Percentiles rank a stretch among this genome's conserved stretches.
Conservation (phyloP, 2,888 invertebrate species). For the Pristionchus maxplancki region DNA sequence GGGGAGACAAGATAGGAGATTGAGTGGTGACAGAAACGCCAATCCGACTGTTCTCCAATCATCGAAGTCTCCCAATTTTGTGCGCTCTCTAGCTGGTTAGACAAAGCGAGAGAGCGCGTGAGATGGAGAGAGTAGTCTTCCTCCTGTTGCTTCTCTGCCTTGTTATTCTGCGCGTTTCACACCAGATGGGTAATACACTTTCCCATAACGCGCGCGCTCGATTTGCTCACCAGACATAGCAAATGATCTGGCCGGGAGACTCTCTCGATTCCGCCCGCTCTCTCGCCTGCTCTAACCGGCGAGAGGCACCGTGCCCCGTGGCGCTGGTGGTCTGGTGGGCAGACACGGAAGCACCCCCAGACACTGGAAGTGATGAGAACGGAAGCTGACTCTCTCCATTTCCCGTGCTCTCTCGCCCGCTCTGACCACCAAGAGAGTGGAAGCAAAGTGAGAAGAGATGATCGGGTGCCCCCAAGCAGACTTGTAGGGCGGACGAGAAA, state of each 20-base stretch:
- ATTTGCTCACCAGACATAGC: conserved; percentile 2
- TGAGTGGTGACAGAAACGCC: background rate
- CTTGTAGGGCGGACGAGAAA: background rate
- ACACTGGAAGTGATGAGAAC: background rate
- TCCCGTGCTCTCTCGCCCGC: background rate
- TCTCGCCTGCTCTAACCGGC: background rate
- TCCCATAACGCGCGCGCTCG: background rate
- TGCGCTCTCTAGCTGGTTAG: background rate
- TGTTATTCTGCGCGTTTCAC: background rate
- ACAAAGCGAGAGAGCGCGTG: background rate
- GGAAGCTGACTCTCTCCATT: background rate
- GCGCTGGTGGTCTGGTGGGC: background rate
- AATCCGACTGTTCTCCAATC: no score
- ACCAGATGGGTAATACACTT: background rate
- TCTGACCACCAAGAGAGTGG: background rate
- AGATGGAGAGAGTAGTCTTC: background rate
- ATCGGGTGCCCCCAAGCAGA: background rate
- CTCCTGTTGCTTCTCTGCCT: background rate
- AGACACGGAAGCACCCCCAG: no score
- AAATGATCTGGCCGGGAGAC: conserved; percentile 3
- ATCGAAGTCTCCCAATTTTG: background rate
- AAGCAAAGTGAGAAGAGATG: background rate
- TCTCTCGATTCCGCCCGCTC: background rate
- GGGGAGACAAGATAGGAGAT: background rate
- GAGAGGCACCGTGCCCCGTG: background rate